Evolutionary conservation across 2,797 vertebrate genomes (phyloP).

Genomic region (Bucorvus abyssinicus): DNA sequence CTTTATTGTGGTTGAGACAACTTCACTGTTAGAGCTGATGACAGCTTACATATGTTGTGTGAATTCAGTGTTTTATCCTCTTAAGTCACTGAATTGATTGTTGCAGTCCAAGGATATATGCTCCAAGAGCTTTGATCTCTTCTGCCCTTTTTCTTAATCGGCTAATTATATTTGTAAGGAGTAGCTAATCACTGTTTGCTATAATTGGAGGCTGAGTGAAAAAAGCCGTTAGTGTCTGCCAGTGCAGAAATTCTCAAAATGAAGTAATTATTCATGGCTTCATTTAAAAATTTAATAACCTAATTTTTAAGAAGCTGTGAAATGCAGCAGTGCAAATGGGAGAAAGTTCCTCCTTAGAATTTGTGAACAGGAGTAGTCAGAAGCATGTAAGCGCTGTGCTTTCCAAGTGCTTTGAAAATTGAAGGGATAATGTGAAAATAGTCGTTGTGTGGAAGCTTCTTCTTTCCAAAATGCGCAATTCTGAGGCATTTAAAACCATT

Average conservation of each 20-base stretch:
- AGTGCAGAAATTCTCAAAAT: slow-evolving; percentile 18
- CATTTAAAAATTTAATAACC: not conserved
- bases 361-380: not conserved
- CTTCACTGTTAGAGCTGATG: slow-evolving; percentile 31
- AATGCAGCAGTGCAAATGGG: not conserved
- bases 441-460: not conserved
- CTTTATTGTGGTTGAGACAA: slow-evolving; percentile 35
- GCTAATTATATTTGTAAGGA: slow-evolving; percentile 37
- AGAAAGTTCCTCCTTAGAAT: not conserved
- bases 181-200: slow-evolving; percentile 6
- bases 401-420: not conserved
- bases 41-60: slow-evolving; percentile 18
- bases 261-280: slow-evolving; percentile 11
- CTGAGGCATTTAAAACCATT: not conserved
- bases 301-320: not conserved
- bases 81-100: not conserved
- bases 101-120: not conserved
- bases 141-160: slow-evolving; percentile 17
- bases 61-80: slow-evolving; percentile 28
- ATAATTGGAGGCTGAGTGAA: slow-evolving; percentile 19
- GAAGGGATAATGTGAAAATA: not conserved
- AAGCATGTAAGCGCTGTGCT: not conserved
- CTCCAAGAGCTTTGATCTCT: slow-evolving; percentile 17
- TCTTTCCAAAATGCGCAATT: slow-evolving; percentile 14
- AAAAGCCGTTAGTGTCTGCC: not conserved